Percentiles rank a stretch among this genome's conserved stretches.
phyloP scores from a whole-genome alignment of 2,888 invertebrate species.

The Pheosia gnoma region DNA sequence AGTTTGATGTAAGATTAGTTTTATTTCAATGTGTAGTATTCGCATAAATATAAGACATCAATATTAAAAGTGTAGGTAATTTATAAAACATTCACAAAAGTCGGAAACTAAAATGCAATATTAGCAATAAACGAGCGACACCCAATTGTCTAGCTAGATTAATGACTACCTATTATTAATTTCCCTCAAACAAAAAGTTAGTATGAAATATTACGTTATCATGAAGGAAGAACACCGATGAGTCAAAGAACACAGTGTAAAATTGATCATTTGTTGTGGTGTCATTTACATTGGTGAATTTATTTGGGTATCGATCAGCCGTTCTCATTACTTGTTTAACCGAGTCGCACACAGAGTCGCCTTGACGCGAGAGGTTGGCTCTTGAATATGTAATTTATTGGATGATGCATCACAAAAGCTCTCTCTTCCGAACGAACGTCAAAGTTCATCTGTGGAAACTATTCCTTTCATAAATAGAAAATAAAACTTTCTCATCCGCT shows the following conservation, averaged over 20 bases:
- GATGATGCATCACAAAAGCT: constrained; percentile 52
- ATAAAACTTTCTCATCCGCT: neutral
- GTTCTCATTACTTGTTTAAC: constrained; percentile 51
- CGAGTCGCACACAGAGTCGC: constrained; percentile 41
- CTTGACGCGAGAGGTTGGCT: constrained; percentile 54
- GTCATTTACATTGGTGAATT: constrained; percentile 52
- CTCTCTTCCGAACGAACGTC: constrained; percentile 49
- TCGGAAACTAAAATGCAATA: neutral
- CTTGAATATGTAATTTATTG: constrained; percentile 62
- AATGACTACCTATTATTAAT: neutral
- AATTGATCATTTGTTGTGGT: constrained; percentile 53
- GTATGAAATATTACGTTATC: constrained; percentile 14
- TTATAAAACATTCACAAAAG: neutral
- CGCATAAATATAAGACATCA: too few species aligned
- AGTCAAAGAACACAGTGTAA: constrained; percentile 39
- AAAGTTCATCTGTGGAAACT: constrained; percentile 46
- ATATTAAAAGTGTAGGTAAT: too few species aligned
- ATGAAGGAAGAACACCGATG: constrained; percentile 25
- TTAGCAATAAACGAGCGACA: neutral
- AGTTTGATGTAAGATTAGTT: too few species aligned
- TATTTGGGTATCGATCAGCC: constrained; percentile 61
- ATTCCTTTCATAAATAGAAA: constrained; percentile 18
- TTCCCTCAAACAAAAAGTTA: constrained; percentile 1
- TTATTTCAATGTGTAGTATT: too few species aligned
- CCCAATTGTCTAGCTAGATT: neutral